These are phyloP conservation scores for Ciconia boyciana DNA, from an alignment of 2,113 vertebrate genomes.

Conservation along the genomic window DNA sequence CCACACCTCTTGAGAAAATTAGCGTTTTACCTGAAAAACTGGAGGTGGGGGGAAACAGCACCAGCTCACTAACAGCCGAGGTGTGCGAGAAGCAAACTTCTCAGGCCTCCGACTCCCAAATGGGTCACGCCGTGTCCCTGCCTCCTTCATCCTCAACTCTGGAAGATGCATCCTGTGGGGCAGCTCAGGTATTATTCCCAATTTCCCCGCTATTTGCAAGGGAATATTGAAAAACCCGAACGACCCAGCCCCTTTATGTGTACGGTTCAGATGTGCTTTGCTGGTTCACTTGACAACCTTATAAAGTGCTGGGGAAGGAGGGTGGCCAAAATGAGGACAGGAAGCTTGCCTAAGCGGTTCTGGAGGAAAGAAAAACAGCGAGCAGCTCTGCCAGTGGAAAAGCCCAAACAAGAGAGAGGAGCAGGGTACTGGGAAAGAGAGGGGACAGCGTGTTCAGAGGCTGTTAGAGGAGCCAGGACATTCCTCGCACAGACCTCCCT, in stretches of 20 bases:
- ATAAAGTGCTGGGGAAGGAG: neutral
- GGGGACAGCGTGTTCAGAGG: neutral
- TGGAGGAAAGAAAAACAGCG: neutral
- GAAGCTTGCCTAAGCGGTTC: neutral
- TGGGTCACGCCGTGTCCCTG: rapidly evolving
- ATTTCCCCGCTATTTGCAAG: neutral
- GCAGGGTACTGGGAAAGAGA: neutral
- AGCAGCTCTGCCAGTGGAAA: neutral
- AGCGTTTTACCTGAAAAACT: neutral
- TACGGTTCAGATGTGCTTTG: neutral
- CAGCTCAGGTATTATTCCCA: neutral
- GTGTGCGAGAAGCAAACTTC: neutral
- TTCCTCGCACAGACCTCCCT: neutral
- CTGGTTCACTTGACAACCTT: neutral
- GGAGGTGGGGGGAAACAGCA: neutral
- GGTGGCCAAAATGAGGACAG: neutral
- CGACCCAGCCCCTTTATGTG: neutral
- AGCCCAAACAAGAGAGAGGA: neutral
- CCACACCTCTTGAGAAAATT: neutral
- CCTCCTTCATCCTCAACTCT: neutral
- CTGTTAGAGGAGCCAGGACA: neutral
- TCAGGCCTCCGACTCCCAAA: neutral
- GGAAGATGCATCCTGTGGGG: neutral
- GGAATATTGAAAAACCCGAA: neutral
- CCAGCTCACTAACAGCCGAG: neutral